phyloP scores from a whole-genome alignment of 2,888 invertebrate species.

The Rotaria magnacalcarata region DNA sequence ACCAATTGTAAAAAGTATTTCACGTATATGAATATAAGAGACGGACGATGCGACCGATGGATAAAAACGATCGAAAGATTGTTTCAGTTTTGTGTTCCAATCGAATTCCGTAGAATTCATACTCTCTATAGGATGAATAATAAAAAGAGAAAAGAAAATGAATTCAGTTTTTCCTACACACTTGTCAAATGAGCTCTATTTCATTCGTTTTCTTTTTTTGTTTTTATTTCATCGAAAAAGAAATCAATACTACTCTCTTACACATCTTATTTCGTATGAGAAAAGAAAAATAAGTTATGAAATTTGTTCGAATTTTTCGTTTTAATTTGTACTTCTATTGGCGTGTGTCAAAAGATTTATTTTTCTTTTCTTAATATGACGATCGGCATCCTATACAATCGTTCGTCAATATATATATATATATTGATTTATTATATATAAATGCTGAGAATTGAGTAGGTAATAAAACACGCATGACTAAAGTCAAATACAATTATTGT shows the following conservation, averaged over 20 bases:
- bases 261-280: neutral
- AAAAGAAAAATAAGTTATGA: neutral
- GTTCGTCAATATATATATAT: neutral
- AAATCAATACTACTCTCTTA: neutral
- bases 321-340: neutral
- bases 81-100: neutral
- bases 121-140: neutral
- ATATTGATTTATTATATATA: neutral
- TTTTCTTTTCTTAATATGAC: neutral
- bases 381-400: neutral
- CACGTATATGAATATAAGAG: neutral
- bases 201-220: neutral
- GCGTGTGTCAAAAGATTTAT: neutral
- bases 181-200: neutral
- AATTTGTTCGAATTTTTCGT: neutral
- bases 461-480: neutral
- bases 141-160: neutral
- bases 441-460: neutral
- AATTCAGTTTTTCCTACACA: neutral
- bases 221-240: neutral
- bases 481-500: neutral
- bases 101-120: neutral
- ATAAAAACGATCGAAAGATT: neutral
- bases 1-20: neutral
- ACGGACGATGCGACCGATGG: neutral